Evolutionary conservation across 1,140 invertebrate species (phyloP), one percentile per base, ranked within the genome.

Genomic region (Trichonephila clavipes): DNA sequence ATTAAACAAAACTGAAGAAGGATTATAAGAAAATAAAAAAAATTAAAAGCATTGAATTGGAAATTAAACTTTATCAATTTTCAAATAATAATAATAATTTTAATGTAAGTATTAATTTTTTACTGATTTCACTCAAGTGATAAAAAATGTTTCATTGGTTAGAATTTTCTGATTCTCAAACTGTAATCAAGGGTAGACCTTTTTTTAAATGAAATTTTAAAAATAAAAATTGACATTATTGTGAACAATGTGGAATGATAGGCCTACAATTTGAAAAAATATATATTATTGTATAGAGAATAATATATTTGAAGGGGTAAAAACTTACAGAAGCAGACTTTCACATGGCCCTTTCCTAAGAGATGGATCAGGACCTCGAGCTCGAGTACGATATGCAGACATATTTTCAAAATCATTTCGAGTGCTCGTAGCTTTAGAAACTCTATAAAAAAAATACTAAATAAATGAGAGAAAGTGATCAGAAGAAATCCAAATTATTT

Each of bases 381-480:
- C 88, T 86, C 93, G 69, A 24, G 90, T 94, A 82, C 95, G 90
- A 94, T 95, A 72, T 40, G 61, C 51, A 82, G 89, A 88, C 28
- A 94, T 59, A 88, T 90, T 69, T 94, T 92, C 83, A 92, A 83
- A 64, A 91, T 95, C 95, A 89, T 95, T 95, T 19, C 90, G 94
- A 24, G 95, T 95, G 61, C 94, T 94, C 14, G 95, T 95, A 21
- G 87, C 90, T 94, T 95, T 95, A 24, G 94, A 94, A 21, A 94
- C 88, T 81, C 94, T 94, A 40, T 4, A 24, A 86, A 82, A 86
- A 82, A 77, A 69, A 58, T n/a, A 40, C 44, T 2, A 93, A 58
- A 92, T 64, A 69, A 24, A n/a, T 88, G 18, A 81, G 18, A 66
- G 18, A 92, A 92, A 8, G 21, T 8, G 4, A 24, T 92, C 4